These are phyloP conservation scores for Oophaga pumilio DNA, from an alignment of 2,113 vertebrate species.

Conservation along the genomic window DNA sequence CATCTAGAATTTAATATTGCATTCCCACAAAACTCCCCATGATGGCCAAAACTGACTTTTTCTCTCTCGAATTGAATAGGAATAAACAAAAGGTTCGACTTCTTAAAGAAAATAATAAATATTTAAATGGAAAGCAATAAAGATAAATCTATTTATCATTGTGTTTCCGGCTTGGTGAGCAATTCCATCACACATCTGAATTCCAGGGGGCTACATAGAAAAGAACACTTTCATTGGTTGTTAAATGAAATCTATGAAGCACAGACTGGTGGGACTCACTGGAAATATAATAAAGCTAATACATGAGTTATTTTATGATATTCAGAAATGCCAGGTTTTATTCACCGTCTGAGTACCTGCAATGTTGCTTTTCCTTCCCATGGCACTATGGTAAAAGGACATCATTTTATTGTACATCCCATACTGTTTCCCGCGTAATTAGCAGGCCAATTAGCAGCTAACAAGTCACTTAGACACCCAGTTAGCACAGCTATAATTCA, in stretches of 20 bases:
- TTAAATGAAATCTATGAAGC: constrained; percentile 34
- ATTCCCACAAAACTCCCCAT: too few species aligned
- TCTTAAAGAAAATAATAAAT: background rate
- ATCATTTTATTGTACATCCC: constrained; percentile 29
- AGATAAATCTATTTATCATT: constrained; percentile 29
- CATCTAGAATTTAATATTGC: background rate
- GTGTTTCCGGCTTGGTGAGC: background rate
- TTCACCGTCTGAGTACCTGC: constrained; percentile 27
- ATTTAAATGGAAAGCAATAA: constrained; percentile 23
- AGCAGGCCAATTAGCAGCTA: constrained; percentile 53
- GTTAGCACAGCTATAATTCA: constrained; percentile 58
- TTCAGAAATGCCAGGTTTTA: background rate
- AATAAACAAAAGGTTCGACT: background rate
- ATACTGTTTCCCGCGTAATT: constrained; percentile 54
- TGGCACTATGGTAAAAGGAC: constrained; percentile 37
- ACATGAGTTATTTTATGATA: constrained; percentile 23
- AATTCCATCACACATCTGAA: background rate
- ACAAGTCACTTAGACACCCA: constrained; percentile 58
- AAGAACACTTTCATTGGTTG: background rate
- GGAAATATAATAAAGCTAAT: constrained; percentile 32
- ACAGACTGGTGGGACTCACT: background rate
- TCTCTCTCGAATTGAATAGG: background rate
- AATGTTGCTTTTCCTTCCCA: constrained; percentile 5
- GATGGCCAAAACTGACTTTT: background rate
- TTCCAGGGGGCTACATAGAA: constrained; percentile 29